Base-by-base conservation (phyloP, 2,888 invertebrate genomes). In the Macrophya annulata region DNA sequence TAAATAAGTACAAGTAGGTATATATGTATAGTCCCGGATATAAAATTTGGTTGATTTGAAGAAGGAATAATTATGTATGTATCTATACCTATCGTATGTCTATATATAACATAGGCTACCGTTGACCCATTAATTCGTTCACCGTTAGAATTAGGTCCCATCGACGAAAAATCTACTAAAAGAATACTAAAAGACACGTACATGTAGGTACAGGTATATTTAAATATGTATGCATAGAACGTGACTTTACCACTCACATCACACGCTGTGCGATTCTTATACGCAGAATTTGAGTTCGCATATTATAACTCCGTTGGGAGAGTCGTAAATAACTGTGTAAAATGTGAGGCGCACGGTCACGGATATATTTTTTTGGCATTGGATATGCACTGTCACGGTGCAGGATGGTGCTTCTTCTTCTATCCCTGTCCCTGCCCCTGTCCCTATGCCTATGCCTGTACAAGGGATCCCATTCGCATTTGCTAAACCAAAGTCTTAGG, bases 351-450 rank as follows among this genome's bases (percentile, higher is more conserved):
- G n/a, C 6, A 55, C 55, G 55, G 55, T 55, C 55, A 55, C 55
- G 55, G 43, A 17, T 45, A 21, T 17, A 3, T 37, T 40, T 43
- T 37, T 77, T 81, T 15, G 62, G 25, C 81, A 59, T 81, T 81
- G 62, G 45, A 81, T 81, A 81, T 81, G 81, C 81, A 21, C 81
- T 40, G 81, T 68, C 68, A 68, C 68, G n/a, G n/a, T n/a, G 81
- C 62, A 81, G 81, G 81, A 62, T 81, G 59, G 37, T 31, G 21
- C 37, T 74, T 31, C 45, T 74, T 31, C 45, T 21, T 31, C 17
- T 15, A 25, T 37, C 17, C 17, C 37, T 31, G 5, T 3, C 68
- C 25, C 65, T 31, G 31, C 21, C 65, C 65, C 65, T 45, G 45
- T 25, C 0, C 40, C 43, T 72, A 8, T 6, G 37, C 1, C n/a